These are phyloP conservation scores for Colletes collaris DNA, from an alignment of 2,888 invertebrate species.

Conservation along the genomic window DNA sequence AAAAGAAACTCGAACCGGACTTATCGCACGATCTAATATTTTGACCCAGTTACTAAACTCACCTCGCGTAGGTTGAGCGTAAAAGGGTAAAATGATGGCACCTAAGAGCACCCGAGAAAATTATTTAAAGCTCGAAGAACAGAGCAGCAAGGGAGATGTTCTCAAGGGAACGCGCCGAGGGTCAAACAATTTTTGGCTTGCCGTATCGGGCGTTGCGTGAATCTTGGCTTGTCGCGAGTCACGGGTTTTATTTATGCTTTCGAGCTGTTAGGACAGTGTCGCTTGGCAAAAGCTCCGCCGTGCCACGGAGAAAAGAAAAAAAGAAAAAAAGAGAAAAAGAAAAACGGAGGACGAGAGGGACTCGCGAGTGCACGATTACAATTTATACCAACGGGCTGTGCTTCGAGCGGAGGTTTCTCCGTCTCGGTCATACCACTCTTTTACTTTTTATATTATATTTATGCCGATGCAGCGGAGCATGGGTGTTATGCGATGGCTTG, in stretches of 20 bases:
- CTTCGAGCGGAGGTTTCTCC: slow-evolving; percentile 12
- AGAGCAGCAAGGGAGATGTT: background rate
- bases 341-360: background rate
- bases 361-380: slow-evolving; percentile 49
- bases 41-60: too few species aligned
- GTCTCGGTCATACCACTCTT: slow-evolving; percentile 46
- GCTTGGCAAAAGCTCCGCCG: slow-evolving; percentile 30
- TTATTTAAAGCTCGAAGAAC: slow-evolving; percentile 42
- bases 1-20: too few species aligned
- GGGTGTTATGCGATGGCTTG: slow-evolving; percentile 33
- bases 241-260: slow-evolving; percentile 61
- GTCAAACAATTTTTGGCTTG: slow-evolving; percentile 46
- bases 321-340: slow-evolving; percentile 5
- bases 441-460: slow-evolving; percentile 46
- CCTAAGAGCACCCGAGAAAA: background rate
- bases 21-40: too few species aligned
- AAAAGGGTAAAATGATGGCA: background rate
- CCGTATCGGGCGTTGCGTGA: slow-evolving; percentile 40
- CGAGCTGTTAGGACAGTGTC: slow-evolving; percentile 20
- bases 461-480: slow-evolving; percentile 26
- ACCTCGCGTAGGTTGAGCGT: too few species aligned
- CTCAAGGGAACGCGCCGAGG: slow-evolving; percentile 34
- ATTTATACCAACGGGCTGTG: slow-evolving; percentile 48
- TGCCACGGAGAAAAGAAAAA: background rate
- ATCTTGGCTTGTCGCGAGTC: slow-evolving; percentile 53